Evolutionary conservation across 2,888 invertebrate species (phyloP).

Genomic region (Enchytraeus crypticus): DNA sequence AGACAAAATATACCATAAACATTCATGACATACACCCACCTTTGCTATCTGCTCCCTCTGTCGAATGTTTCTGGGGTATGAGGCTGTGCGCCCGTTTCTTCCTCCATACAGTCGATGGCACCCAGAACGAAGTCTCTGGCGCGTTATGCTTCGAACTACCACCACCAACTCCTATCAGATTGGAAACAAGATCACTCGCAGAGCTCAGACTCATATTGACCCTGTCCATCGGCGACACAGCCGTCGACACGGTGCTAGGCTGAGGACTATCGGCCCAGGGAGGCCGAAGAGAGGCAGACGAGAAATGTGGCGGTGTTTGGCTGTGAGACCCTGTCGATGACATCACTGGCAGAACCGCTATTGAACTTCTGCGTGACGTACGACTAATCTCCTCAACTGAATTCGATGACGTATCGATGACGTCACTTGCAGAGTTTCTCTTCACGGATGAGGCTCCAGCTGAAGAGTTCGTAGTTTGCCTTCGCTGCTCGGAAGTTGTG

Average conservation of each 20-base stretch:
- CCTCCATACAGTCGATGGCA: conserved; percentile 39
- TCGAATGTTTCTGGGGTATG: conserved; percentile 27
- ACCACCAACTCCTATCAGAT: background rate
- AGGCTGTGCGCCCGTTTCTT: conserved; percentile 41
- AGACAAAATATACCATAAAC: too few species aligned
- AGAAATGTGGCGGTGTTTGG: background rate
- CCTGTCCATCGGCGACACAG: conserved; percentile 1
- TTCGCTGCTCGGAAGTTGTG: background rate
- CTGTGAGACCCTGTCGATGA: background rate
- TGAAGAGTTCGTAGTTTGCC: background rate
- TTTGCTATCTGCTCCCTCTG: background rate
- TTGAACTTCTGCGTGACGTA: conserved; percentile 1
- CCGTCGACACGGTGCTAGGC: background rate
- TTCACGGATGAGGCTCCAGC: background rate
- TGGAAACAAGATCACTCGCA: conserved; percentile 1
- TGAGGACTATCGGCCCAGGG: background rate
- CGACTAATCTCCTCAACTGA: background rate
- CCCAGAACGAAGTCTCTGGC: conserved; percentile 34
- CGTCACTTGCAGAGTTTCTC: background rate
- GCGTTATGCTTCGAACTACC: background rate
- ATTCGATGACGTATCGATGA: background rate
- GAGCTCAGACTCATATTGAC: conserved; percentile 3
- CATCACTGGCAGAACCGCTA: background rate
- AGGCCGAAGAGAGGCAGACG: background rate
- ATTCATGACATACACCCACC: background rate